Conservation (phyloP, 2,113 vertebrate genomes). For the Tylochromis polylepis region DNA sequence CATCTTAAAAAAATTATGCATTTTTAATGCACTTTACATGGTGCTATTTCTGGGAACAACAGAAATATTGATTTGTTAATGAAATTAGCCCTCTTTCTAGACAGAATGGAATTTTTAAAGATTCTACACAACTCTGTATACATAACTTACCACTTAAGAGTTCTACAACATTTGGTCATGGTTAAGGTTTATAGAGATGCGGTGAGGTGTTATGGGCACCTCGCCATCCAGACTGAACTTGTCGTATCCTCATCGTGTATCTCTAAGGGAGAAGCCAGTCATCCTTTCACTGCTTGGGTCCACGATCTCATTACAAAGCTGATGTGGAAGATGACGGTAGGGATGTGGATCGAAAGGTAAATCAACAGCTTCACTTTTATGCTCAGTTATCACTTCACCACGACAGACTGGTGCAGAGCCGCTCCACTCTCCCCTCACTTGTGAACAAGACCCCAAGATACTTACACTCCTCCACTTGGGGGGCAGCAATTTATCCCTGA, state of each 20-base stretch:
- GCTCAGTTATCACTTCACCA: neutral
- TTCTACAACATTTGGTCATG: accelerated
- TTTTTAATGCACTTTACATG: neutral
- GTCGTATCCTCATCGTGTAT: no score
- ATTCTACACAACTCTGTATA: accelerated
- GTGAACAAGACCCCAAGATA: no score
- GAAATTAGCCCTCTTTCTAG: neutral
- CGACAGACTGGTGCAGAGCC: no score
- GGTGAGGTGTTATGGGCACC: neutral
- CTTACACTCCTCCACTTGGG: no score
- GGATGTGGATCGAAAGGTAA: neutral
- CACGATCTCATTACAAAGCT: accelerated
- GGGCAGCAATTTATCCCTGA: no score
- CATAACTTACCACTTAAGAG: accelerated
- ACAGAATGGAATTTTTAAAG: neutral
- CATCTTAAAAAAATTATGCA: neutral
- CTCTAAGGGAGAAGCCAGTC: neutral
- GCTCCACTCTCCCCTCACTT: no score
- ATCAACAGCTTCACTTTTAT: neutral
- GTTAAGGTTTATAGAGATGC: neutral
- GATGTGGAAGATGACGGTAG: neutral
- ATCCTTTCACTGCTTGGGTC: accelerated
- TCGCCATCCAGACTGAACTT: neutral
- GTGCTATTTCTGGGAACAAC: neutral
- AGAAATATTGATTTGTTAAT: neutral